Conservation (phyloP, 2,797 vertebrate species). For the Vultur gryphus region DNA sequence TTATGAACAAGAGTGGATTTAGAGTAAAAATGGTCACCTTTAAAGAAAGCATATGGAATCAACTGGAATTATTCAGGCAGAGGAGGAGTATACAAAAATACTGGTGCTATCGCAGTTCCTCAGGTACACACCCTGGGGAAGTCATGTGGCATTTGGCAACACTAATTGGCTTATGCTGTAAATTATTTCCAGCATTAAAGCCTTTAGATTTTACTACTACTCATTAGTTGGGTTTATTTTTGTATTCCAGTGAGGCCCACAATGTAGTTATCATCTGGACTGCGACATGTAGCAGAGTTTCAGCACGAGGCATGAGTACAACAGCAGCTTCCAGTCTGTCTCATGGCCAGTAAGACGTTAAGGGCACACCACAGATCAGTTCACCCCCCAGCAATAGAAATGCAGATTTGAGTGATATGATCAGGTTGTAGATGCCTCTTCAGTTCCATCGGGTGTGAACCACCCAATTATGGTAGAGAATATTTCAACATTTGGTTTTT, state of each 20-base stretch:
- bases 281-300: not conserved
- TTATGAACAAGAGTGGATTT: not conserved
- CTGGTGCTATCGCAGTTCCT: not conserved
- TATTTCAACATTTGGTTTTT: not conserved
- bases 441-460: not conserved
- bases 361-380: not conserved
- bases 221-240: not conserved
- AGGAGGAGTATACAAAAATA: not conserved
- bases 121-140: not conserved
- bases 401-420: not conserved
- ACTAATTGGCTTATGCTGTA: not conserved
- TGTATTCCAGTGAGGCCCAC: not conserved
- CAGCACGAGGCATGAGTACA: not conserved
- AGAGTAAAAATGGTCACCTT: not conserved
- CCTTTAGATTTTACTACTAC: not conserved
- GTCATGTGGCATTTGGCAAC: not conserved
- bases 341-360: not conserved
- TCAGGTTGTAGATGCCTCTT: not conserved
- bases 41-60: not conserved
- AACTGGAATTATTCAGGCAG: not conserved
- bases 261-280: not conserved
- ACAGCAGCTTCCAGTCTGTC: not conserved
- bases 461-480: not conserved
- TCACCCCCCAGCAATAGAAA: not conserved
- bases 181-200: not conserved